These are phyloP conservation scores for Tetramorium bicarinatum DNA, from an alignment of 2,888 invertebrate genomes.

Conservation along the genomic window DNA sequence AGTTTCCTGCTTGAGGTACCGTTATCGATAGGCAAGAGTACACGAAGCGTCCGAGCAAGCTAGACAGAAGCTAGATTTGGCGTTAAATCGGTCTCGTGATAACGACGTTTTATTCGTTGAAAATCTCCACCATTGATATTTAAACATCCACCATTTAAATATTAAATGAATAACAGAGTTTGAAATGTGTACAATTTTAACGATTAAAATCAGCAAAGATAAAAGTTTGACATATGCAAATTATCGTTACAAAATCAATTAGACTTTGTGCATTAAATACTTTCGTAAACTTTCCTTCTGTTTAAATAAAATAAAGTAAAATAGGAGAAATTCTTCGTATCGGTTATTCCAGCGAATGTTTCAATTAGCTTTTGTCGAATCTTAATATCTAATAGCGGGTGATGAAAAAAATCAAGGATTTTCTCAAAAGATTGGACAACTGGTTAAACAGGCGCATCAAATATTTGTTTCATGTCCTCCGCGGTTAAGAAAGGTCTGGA, in stretches of 20 bases:
- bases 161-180: not conserved
- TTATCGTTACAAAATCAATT: not conserved
- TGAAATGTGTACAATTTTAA: not conserved
- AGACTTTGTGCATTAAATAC: not conserved
- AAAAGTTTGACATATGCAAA: not conserved
- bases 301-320: not conserved
- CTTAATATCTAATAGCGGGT: not conserved
- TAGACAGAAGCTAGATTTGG: conserved; percentile 34
- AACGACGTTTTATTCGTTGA: not conserved
- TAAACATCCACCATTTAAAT: not conserved
- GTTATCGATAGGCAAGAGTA: conserved; percentile 45
- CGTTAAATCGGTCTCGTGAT: not conserved
- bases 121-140: not conserved
- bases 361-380: conserved; percentile 1
- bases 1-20: conserved; percentile 40
- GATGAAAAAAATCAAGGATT: conserved; percentile 2
- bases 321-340: not conserved
- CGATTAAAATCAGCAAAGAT: not conserved
- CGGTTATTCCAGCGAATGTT: not conserved
- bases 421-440: conserved; percentile 52
- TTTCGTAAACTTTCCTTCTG: not conserved
- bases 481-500: conserved; percentile 76
- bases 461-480: conserved; percentile 67
- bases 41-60: conserved; percentile 6
- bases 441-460: conserved; percentile 55